These are phyloP conservation scores for Chrysaora quinquecirrha DNA, from an alignment of 30 jellyfish, hydroid and myxozoan species.

Conservation along the genomic window DNA sequence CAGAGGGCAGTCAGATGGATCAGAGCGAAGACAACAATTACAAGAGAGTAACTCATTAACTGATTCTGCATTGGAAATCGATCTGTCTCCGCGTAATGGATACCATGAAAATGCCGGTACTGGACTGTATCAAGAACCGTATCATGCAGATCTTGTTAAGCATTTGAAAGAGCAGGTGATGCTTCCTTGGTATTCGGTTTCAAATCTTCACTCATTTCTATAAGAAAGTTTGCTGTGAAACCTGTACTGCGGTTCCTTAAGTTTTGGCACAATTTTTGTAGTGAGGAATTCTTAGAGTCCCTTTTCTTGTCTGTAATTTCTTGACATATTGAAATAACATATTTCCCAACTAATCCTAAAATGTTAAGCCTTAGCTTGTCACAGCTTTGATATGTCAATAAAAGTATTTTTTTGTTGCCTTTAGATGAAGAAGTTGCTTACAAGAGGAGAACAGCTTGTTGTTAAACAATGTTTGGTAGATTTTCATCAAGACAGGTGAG, in stretches of 20 bases:
- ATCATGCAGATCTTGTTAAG: constrained; percentile 20
- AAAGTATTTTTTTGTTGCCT: constrained; percentile 6
- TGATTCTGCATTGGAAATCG: constrained; percentile 65
- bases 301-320: too few relatives aligned
- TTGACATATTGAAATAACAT: too few relatives aligned
- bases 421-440: constrained; percentile 72
- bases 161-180: constrained; percentile 60
- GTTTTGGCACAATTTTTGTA: too few relatives aligned
- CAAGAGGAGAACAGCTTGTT: constrained; percentile 88
- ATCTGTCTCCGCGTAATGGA: constrained; percentile 59
- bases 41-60: constrained; percentile 35
- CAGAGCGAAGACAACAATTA: constrained; percentile 11
- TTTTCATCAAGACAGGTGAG: constrained; percentile 59
- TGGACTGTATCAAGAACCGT: constrained; percentile 45
- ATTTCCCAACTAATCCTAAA: too few relatives aligned
- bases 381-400: too few relatives aligned
- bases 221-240: too few relatives aligned
- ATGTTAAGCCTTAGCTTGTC: too few relatives aligned
- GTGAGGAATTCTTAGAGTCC: too few relatives aligned
- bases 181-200: too few relatives aligned
- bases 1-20: constrained; percentile 3
- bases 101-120: not conserved
- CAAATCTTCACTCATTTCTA: too few relatives aligned
- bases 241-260: too few relatives aligned
- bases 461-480: constrained; percentile 66